Evolutionary conservation across 2,113 vertebrate genomes (phyloP), one percentile per base, ranked within the genome.

Genomic region (Trematomus loennbergii): DNA sequence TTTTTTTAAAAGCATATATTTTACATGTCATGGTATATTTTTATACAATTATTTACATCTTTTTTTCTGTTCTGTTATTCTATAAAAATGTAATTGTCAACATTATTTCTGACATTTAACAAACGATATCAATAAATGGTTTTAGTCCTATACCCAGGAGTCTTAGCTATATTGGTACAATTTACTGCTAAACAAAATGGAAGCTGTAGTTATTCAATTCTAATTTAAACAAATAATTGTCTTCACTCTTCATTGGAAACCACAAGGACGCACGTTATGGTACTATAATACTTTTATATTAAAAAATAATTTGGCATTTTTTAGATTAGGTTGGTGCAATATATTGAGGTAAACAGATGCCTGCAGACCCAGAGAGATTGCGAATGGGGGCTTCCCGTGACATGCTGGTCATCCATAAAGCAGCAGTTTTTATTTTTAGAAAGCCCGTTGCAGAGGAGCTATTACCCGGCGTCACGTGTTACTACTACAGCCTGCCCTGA

Each of bases 391-490:
- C 69, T 87, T 71, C 68, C 71, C 48, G 9, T 70, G 75, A 61
- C 63, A 60, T 9, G 67, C 70, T 62, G 62, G 57, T 79, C 81
- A 88, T 75, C 67, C 73, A 91, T 81, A 87, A 88, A 88, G 11
- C 83, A 75, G 75, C 72, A 79, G 67, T 43, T 87, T 82, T 83
- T 92, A 91, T 92, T 92, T 93, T 91, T 90, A 89, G 87, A 85
- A 88, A 84, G 40, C 53, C 16, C 57, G 65, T 73, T 71, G 72
- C 87, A 62, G 83, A 72, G 49, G 40, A 70, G 79, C 66, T 40
- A 18, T 77, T 46, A 75, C 78, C 70, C 64, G 22, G 15, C 46
- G 46, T 85, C 92, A 90, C 84, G 81, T 91, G 89, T 82, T 4
- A 43, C 18, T 63, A 78, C 85, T 76, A 80, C 72, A 70, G 54